These are phyloP conservation scores for Archocentrus centrarchus DNA, from an alignment of 2,113 vertebrate genomes.

Conservation along the genomic window DNA sequence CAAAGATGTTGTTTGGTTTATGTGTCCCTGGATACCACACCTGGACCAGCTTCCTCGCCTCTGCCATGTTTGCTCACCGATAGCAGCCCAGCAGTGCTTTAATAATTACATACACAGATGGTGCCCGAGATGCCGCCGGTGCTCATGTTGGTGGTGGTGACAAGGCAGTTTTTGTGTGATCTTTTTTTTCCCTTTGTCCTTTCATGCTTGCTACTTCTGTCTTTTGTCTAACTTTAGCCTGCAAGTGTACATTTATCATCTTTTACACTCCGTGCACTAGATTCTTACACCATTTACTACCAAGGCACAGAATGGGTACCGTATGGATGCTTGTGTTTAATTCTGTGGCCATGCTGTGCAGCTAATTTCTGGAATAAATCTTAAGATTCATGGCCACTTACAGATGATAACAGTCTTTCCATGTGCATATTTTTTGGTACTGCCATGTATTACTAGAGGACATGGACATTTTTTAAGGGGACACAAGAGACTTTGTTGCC, in stretches of 20 bases:
- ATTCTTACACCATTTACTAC: background rate
- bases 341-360: background rate
- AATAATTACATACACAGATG: slow-evolving; percentile 60
- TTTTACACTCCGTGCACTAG: background rate
- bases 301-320: background rate
- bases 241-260: background rate
- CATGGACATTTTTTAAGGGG: background rate
- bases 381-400: background rate
- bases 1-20: background rate
- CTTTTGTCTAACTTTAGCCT: background rate
- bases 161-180: background rate
- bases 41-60: slow-evolving; percentile 17
- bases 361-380: slow-evolving; percentile 5
- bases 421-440: background rate
- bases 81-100: slow-evolving; percentile 36
- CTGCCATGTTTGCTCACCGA: slow-evolving; percentile 34
- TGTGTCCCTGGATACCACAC: slow-evolving; percentile 21
- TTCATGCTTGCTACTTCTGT: background rate
- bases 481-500: background rate
- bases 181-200: background rate
- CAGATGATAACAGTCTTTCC: background rate
- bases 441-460: background rate
- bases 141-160: background rate
- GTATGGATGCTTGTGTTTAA: background rate
- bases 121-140: slow-evolving; percentile 13